These are phyloP conservation scores for Xanthorhoe designata DNA, from an alignment of 2,888 invertebrate species.

Conservation along the genomic window DNA sequence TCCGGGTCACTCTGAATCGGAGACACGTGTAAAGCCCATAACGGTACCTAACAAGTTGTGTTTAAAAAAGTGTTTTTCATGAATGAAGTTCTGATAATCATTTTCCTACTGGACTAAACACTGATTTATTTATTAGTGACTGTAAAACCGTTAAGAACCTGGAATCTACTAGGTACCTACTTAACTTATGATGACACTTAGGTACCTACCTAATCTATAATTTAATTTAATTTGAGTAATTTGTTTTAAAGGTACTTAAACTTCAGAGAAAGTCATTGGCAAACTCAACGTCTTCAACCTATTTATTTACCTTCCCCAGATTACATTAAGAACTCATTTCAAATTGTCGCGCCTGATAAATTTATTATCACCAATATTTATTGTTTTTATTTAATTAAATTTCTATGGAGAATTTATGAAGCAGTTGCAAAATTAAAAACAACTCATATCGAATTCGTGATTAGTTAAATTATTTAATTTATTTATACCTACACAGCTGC, in stretches of 20 bases:
- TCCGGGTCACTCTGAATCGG: slow-evolving; percentile 57
- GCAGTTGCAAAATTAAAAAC: slow-evolving; percentile 8
- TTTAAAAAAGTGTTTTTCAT: slow-evolving; percentile 1
- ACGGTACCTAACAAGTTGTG: slow-evolving; percentile 50
- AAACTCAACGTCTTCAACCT: too few species aligned
- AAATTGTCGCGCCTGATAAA: slow-evolving; percentile 9
- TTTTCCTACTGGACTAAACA: not conserved
- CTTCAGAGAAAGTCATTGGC: too few species aligned
- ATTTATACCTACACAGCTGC: not conserved
- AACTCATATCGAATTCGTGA: slow-evolving; percentile 16
- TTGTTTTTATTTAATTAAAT: slow-evolving; percentile 22
- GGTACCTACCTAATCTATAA: slow-evolving; percentile 45
- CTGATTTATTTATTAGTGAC: not conserved
- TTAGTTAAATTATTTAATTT: slow-evolving; percentile 24
- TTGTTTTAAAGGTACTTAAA: too few species aligned
- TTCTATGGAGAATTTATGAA: slow-evolving; percentile 11
- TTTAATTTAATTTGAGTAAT: too few species aligned
- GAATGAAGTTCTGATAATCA: not conserved
- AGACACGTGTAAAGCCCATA: slow-evolving; percentile 53
- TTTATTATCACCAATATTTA: not conserved
- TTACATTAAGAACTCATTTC: too few species aligned
- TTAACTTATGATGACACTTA: slow-evolving; percentile 47
- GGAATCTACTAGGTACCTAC: not conserved
- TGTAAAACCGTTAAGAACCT: not conserved
- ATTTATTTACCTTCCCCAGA: not conserved